Percentiles rank a stretch among this genome's conserved stretches.
Conservation (phyloP, 2,113 vertebrate species). For the Gorsachius goisagi region DNA sequence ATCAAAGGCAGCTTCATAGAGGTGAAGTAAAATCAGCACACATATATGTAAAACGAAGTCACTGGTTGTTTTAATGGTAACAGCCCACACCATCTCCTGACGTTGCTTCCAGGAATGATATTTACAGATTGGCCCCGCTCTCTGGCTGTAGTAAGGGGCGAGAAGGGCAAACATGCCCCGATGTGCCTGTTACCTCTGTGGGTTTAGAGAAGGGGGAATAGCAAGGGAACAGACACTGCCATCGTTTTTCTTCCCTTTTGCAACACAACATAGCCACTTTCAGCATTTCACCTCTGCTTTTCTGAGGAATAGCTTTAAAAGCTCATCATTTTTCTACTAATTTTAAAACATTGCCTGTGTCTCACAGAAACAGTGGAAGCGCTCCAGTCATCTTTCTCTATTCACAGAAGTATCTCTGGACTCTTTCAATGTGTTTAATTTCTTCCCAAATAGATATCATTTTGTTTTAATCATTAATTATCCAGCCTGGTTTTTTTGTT, state of each 20-base stretch:
- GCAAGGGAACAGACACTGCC: neutral
- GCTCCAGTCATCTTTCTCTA: neutral
- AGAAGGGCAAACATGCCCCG: neutral
- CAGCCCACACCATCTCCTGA: neutral
- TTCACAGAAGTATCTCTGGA: neutral
- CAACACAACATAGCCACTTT: neutral
- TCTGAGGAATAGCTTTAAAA: neutral
- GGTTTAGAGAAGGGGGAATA: neutral
- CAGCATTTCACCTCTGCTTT: neutral
- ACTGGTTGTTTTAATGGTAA: neutral
- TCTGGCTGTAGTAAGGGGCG: neutral
- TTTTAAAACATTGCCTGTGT: neutral
- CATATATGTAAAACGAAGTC: neutral
- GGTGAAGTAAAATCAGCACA: neutral
- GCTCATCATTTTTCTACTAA: neutral
- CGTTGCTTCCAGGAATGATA: neutral
- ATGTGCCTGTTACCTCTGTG: neutral
- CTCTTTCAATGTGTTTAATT: neutral
- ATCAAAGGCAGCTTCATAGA: neutral
- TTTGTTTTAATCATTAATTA: slow-evolving; percentile 16
- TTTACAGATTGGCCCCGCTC: neutral
- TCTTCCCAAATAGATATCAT: neutral
- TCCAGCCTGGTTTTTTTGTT: neutral
- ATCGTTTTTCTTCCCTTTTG: neutral
- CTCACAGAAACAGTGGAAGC: neutral